A percentile compares a stretch with the other conserved stretches of the same genome.
These are phyloP conservation scores for Eupithecia centaureata DNA, from an alignment of 2,888 invertebrate genomes.

Conservation along the genomic window DNA sequence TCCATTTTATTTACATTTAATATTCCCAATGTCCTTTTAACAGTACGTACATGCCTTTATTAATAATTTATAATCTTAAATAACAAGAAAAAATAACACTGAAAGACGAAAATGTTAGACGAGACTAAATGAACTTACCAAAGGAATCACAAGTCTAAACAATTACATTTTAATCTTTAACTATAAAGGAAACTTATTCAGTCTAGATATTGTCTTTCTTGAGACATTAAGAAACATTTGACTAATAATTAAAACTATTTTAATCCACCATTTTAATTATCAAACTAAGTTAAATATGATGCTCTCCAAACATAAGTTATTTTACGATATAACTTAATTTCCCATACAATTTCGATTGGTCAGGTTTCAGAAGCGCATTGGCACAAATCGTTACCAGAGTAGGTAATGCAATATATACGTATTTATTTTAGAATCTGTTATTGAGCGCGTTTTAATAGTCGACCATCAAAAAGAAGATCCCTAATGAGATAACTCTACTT, in stretches of 20 bases:
- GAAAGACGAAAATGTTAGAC: constrained; percentile 56
- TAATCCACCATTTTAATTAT: constrained; percentile 58
- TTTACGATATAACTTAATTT: constrained; percentile 50
- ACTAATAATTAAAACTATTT: constrained; percentile 63
- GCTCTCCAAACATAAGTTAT: constrained; percentile 65
- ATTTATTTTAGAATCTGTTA: constrained; percentile 17
- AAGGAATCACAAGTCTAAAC: constrained; percentile 62
- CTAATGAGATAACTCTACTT: too few species aligned
- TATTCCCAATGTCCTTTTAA: constrained; percentile 65
- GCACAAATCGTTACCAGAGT: constrained; percentile 57
- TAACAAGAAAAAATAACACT: constrained; percentile 62
- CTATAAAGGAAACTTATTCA: constrained; percentile 76
- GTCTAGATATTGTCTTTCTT: constrained; percentile 80
- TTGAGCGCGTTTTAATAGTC: constrained; percentile 6
- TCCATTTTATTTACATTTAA: constrained; percentile 52
- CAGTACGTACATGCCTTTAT: constrained; percentile 68
- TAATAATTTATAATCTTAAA: constrained; percentile 71
- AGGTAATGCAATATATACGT: not conserved
- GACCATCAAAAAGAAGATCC: too few species aligned
- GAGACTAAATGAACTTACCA: constrained; percentile 62
- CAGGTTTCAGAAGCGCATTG: constrained; percentile 59
- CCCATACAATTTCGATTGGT: constrained; percentile 50
- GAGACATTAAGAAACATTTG: constrained; percentile 70
- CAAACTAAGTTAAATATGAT: constrained; percentile 71
- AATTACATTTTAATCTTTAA: constrained; percentile 51